Evolutionary conservation across 53 echinoderm and acorn worm genomes (phyloP).

Genomic region (Mesocentrotus franciscanus): DNA sequence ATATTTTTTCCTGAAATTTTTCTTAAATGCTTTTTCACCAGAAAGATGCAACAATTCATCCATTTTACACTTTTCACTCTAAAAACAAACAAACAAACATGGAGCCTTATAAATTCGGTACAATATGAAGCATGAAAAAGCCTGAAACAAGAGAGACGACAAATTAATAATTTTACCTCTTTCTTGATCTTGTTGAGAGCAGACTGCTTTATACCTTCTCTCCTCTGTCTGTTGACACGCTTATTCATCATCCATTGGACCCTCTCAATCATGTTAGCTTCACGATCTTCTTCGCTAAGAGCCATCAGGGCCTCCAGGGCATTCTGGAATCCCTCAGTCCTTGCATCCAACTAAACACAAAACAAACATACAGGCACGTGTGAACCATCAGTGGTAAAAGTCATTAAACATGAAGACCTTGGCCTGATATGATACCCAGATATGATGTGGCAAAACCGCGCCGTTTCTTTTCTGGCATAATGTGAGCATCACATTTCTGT

Average conservation of each 20-base stretch:
- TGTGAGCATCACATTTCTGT: too few relatives aligned
- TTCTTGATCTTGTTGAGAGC: constrained; percentile 55
- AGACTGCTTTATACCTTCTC: constrained; percentile 46
- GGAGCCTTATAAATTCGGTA: too few relatives aligned
- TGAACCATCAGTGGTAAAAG: neutral
- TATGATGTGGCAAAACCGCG: too few relatives aligned
- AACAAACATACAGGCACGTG: neutral
- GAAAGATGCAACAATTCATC: too few relatives aligned
- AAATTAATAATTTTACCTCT: neutral
- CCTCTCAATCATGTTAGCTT: neutral
- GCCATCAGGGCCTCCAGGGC: neutral
- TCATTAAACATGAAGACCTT: neutral
- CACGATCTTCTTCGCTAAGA: neutral
- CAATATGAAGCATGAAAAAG: too few relatives aligned
- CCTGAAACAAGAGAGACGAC: too few relatives aligned
- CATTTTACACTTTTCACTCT: too few relatives aligned
- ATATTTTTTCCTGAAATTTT: too few relatives aligned
- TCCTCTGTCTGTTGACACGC: neutral
- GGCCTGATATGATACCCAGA: too few relatives aligned
- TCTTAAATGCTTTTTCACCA: too few relatives aligned
- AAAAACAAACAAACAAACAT: too few relatives aligned
- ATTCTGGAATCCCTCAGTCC: constrained; percentile 31
- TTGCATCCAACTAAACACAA: constrained; percentile 17
- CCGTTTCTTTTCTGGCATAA: too few relatives aligned
- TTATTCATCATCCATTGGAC: neutral